These are phyloP conservation scores for Syngnathus typhle DNA, from an alignment of 2,113 vertebrate species.

Conservation along the genomic window DNA sequence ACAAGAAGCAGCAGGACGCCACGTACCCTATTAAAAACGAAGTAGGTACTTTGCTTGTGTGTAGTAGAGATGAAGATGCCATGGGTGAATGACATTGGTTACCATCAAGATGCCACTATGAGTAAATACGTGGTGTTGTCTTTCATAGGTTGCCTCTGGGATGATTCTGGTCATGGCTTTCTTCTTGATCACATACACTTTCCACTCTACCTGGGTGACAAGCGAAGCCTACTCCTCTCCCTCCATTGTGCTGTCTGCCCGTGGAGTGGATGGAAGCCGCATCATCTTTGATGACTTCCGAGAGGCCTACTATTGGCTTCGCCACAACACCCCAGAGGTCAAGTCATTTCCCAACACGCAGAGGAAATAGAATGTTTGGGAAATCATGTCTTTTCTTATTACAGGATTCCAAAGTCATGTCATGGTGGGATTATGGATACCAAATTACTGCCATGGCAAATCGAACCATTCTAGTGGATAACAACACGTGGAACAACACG, in stretches of 20 bases:
- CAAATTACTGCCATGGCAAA: conserved; percentile 99
- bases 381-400: conserved; percentile 3
- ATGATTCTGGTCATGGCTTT: conserved; percentile 99
- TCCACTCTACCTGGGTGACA: conserved; percentile 99
- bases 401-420: conserved; percentile 98
- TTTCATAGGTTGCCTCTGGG: conserved; percentile 88
- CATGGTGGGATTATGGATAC: conserved; percentile 99
- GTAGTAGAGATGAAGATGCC: background rate
- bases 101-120: background rate
- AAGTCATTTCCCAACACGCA: conserved; percentile 1
- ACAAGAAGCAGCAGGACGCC: conserved; percentile 92
- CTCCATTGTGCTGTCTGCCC: conserved; percentile 92
- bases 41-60: conserved; percentile 53
- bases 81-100: background rate
- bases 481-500: conserved; percentile 99
- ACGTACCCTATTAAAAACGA: conserved; percentile 98
- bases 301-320: conserved; percentile 98
- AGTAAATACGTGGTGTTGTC: background rate
- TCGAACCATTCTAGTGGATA: conserved; percentile 95
- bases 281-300: conserved; percentile 98
- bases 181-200: conserved; percentile 97
- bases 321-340: conserved; percentile 97
- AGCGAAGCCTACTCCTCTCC: conserved; percentile 97
- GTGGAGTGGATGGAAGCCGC: conserved; percentile 89
- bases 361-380: background rate